Evolutionary conservation across 2,888 invertebrate species (phyloP).

Genomic region (Acanthosepion pharaonis): DNA sequence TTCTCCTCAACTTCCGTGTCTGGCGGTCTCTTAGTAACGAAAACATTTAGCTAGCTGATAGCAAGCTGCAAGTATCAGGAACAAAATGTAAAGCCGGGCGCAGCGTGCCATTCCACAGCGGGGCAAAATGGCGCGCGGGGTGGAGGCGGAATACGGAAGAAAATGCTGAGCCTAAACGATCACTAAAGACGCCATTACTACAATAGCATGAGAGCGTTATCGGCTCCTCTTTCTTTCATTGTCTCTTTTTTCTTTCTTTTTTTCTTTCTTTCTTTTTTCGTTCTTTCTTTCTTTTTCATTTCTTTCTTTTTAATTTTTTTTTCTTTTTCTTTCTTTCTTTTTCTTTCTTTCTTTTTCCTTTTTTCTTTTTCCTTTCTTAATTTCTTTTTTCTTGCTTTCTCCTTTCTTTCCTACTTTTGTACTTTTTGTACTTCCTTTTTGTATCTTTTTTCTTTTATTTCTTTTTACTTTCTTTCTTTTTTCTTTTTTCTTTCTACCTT

Average conservation of each 20-base stretch:
- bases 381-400: not conserved
- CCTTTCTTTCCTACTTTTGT: too few species aligned
- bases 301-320: not conserved
- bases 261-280: too few species aligned
- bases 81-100: not conserved
- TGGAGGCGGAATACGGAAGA: too few species aligned
- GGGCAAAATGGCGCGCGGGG: not conserved
- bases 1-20: not conserved
- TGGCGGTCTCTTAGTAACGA: constrained; percentile 1
- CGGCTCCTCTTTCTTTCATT: too few species aligned
- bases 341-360: not conserved
- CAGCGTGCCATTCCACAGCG: not conserved
- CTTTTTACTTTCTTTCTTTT: not conserved
- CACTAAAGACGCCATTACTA: not conserved
- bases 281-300: not conserved
- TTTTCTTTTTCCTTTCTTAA: accelerated
- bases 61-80: not conserved
- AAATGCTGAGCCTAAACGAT: not conserved
- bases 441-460: accelerated
- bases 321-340: accelerated
- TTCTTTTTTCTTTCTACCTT: not conserved
- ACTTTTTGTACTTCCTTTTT: too few species aligned
- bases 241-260: not conserved
- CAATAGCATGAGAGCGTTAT: not conserved
- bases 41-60: not conserved